These are phyloP conservation scores for Ellobium chinense DNA, from an alignment of 2,888 invertebrate genomes.

Conservation along the genomic window DNA sequence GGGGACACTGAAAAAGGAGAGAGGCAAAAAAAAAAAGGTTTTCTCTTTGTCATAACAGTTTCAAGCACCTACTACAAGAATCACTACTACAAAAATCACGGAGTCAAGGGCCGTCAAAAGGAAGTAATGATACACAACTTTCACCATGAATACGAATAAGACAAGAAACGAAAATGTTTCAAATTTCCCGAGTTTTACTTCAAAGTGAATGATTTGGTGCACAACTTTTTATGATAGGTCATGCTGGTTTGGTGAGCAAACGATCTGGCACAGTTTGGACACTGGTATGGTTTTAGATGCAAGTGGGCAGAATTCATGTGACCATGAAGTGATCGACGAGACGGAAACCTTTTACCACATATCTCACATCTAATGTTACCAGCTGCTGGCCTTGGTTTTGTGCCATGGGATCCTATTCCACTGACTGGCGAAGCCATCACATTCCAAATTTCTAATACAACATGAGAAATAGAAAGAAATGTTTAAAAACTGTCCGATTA, in stretches of 20 bases:
- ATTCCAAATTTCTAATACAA: not conserved
- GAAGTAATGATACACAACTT: too few species aligned
- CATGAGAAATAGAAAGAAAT: slow-evolving; percentile 7
- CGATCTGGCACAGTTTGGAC: slow-evolving; percentile 39
- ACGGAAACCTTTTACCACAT: slow-evolving; percentile 43
- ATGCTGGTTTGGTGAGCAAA: slow-evolving; percentile 48
- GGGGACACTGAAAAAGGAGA: slow-evolving; percentile 28
- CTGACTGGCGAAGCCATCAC: slow-evolving; percentile 18
- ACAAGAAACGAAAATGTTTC: too few species aligned
- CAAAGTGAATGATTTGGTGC: too few species aligned
- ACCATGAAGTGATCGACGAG: slow-evolving; percentile 42
- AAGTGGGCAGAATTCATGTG: slow-evolving; percentile 51
- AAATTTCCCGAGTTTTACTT: too few species aligned
- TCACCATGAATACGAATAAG: too few species aligned
- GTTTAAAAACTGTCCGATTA: not conserved
- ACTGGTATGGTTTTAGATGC: slow-evolving; percentile 46
- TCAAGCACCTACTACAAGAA: too few species aligned
- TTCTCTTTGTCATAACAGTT: too few species aligned
- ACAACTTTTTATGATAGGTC: slow-evolving; percentile 41
- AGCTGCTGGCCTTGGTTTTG: slow-evolving; percentile 8
- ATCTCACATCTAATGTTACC: slow-evolving; percentile 46
- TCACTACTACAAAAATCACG: too few species aligned
- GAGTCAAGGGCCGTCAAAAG: too few species aligned
- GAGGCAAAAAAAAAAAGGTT: too few species aligned
- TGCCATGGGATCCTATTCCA: not conserved